phyloP scores from a whole-genome alignment of 2,888 invertebrate species.

The Cephus pulcher region DNA sequence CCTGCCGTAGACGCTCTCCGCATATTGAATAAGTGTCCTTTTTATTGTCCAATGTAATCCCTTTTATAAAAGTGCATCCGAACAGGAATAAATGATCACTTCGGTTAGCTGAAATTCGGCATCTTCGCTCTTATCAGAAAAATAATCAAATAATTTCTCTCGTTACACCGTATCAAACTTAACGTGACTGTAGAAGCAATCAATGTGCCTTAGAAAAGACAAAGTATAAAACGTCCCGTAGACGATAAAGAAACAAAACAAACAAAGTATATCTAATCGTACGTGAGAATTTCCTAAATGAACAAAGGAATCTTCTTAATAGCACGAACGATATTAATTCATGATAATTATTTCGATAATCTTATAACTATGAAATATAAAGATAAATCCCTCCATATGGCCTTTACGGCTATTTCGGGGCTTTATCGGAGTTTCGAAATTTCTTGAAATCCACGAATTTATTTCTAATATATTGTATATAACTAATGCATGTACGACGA shows the following conservation, averaged over 20 bases:
- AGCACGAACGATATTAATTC: background rate
- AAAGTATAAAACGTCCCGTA: too few species aligned
- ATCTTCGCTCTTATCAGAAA: background rate
- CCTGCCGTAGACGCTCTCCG: background rate
- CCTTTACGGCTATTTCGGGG: too few species aligned
- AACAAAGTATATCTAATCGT: background rate
- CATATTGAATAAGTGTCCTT: background rate
- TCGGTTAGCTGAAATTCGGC: background rate
- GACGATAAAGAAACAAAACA: background rate
- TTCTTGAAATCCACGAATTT: background rate
- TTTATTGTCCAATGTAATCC: background rate
- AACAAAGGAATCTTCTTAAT: background rate
- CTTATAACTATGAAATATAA: background rate
- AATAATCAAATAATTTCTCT: background rate
- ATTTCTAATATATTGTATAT: background rate
- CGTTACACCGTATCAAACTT: too few species aligned
- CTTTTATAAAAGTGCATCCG: background rate
- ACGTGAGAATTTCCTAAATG: background rate
- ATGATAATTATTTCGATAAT: background rate
- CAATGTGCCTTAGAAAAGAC: too few species aligned
- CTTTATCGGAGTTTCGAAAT: too few species aligned
- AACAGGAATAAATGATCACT: background rate
- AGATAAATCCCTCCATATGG: background rate
- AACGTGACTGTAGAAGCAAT: too few species aligned
- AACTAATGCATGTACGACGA: background rate